Evolutionary conservation across 2,888 invertebrate species (phyloP).

Genomic region (Ophion ventricosus): DNA sequence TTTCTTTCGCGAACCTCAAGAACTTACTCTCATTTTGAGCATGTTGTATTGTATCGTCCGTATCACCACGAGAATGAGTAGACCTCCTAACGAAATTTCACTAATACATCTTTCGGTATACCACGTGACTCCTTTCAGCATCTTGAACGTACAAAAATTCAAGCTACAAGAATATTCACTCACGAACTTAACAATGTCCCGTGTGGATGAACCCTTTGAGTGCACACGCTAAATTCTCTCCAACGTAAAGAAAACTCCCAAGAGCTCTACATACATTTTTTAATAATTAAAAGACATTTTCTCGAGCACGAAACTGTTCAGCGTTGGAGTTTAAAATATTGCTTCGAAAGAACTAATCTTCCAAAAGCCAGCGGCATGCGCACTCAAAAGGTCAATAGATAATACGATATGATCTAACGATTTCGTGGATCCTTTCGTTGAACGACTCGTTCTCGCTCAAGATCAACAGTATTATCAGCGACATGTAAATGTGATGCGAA

Average conservation of each 20-base stretch:
- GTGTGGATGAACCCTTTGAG: background rate
- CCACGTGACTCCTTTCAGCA: constrained; percentile 94
- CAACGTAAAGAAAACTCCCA: background rate
- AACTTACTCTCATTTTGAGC: constrained; percentile 92
- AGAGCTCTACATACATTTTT: too few species aligned
- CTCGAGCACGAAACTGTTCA: too few species aligned
- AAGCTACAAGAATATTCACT: constrained; percentile 12
- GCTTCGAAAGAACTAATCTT: background rate
- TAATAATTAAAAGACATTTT: too few species aligned
- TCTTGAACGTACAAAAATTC: constrained; percentile 85
- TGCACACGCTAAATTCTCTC: background rate
- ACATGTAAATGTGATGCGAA: constrained; percentile 99
- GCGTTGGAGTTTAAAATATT: background rate
- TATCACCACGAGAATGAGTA: constrained; percentile 96
- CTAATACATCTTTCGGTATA: constrained; percentile 96
- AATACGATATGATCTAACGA: constrained; percentile 87
- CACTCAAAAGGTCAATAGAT: background rate
- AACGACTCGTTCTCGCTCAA: constrained; percentile 98
- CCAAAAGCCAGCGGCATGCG: background rate
- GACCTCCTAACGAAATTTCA: constrained; percentile 96
- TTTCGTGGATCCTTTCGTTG: constrained; percentile 96
- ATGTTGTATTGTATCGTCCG: constrained; percentile 99
- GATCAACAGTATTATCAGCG: constrained; percentile 97
- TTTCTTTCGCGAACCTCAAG: background rate
- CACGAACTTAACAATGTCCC: background rate